Conservation (phyloP, 2,797 vertebrate species). For the Enteromius mattozi region DNA sequence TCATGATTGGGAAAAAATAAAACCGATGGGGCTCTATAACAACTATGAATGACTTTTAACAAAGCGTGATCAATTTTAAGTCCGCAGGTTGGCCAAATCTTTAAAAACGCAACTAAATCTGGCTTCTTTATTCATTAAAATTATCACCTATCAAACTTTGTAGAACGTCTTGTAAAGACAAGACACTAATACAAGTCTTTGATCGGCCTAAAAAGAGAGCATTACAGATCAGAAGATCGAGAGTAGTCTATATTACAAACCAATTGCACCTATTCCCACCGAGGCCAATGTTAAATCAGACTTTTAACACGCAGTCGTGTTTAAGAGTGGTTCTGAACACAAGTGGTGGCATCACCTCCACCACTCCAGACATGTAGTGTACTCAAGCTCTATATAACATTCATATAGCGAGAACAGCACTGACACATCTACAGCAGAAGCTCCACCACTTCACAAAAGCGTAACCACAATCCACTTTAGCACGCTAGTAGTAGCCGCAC, state of each 20-base stretch:
- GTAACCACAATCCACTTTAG: slow-evolving; percentile 38
- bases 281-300: slow-evolving; percentile 49
- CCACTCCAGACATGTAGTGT: slow-evolving; percentile 45
- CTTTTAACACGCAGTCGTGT: slow-evolving; percentile 54
- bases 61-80: neutral
- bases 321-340: slow-evolving; percentile 48
- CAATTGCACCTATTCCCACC: slow-evolving; percentile 51
- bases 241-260: slow-evolving; percentile 51
- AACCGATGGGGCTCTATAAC: neutral
- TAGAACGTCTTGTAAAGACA: slow-evolving; percentile 25
- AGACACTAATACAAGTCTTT: slow-evolving; percentile 44
- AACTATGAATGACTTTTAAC: neutral
- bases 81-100: neutral
- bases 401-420: slow-evolving; percentile 23
- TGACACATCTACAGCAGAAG: slow-evolving; percentile 36
- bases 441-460: neutral
- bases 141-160: neutral
- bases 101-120: neutral
- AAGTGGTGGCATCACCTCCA: slow-evolving; percentile 52
- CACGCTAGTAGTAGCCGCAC: neutral
- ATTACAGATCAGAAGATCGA: slow-evolving; percentile 51
- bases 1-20: too few species aligned
- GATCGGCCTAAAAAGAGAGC: slow-evolving; percentile 45
- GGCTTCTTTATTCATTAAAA: neutral
- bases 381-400: slow-evolving; percentile 35